phyloP scores from a whole-genome alignment of 2,888 invertebrate genomes.

The Autographa pulchrina region DNA sequence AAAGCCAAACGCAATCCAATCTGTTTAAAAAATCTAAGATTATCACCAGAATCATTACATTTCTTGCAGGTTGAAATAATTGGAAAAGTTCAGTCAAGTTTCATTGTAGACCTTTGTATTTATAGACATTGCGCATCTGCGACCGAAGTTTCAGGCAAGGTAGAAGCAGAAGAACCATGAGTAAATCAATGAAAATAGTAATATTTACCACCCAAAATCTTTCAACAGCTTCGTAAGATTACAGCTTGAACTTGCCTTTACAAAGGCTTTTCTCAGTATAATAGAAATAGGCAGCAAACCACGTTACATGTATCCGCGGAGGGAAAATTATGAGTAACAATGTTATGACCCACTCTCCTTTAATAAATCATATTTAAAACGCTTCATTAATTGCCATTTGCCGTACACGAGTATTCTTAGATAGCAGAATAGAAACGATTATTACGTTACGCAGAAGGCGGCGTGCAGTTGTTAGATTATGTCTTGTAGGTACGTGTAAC shows the following conservation, averaged over 20 bases:
- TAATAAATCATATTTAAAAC: slow-evolving; percentile 15
- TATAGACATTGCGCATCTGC: too few relatives aligned
- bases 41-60: too few relatives aligned
- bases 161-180: too few relatives aligned
- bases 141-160: too few relatives aligned
- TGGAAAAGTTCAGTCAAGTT: too few relatives aligned
- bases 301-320: slow-evolving; percentile 5
- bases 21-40: too few relatives aligned
- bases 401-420: slow-evolving; percentile 2
- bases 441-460: slow-evolving; percentile 1
- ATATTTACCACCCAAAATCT: too few relatives aligned
- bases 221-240: not conserved
- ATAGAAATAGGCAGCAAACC: not conserved
- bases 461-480: not conserved
- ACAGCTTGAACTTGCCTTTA: not conserved
- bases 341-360: slow-evolving; percentile 12
- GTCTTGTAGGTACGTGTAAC: not conserved
- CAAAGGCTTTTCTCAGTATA: not conserved
- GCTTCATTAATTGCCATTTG: slow-evolving; percentile 2
- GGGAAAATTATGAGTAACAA: slow-evolving; percentile 3
- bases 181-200: too few relatives aligned
- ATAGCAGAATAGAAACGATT: slow-evolving; percentile 3
- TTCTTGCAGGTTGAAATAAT: too few relatives aligned
- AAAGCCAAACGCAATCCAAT: too few relatives aligned
- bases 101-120: too few relatives aligned